Conservation (phyloP, 2,113 vertebrate species). For the Ceuthmochares aereus region DNA sequence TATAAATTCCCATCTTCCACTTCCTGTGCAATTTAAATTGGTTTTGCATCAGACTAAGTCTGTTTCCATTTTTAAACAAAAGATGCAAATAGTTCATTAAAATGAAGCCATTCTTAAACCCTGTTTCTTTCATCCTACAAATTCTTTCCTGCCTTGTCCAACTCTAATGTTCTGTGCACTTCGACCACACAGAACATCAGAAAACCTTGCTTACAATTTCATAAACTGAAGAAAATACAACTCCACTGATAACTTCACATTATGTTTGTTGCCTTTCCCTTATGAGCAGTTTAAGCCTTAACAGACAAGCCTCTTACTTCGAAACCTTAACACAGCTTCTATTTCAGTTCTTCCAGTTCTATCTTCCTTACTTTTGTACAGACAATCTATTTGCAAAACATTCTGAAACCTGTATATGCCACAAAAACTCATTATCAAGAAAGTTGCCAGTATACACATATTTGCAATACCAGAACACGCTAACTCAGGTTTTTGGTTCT, state of each 20-base stretch:
- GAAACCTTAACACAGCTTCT: neutral
- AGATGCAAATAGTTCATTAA: neutral
- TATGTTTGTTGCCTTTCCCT: neutral
- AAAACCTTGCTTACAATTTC: neutral
- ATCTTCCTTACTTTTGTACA: neutral
- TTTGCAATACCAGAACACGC: neutral
- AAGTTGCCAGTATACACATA: neutral
- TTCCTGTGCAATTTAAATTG: neutral
- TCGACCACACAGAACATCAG: neutral
- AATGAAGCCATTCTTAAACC: neutral
- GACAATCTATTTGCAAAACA: neutral
- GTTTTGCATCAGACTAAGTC: neutral
- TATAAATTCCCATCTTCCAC: neutral
- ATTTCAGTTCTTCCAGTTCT: neutral
- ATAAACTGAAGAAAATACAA: neutral
- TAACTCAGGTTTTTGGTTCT: neutral
- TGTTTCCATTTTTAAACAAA: neutral
- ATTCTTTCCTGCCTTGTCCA: neutral
- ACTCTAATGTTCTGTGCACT: neutral
- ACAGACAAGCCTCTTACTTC: neutral
- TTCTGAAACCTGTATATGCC: neutral
- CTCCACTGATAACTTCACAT: neutral
- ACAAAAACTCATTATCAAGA: neutral
- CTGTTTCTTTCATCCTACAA: constrained; percentile 46
- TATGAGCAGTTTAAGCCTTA: neutral